Conservation (phyloP, 2,113 vertebrate genomes). For the Tachysurus fulvidraco region DNA sequence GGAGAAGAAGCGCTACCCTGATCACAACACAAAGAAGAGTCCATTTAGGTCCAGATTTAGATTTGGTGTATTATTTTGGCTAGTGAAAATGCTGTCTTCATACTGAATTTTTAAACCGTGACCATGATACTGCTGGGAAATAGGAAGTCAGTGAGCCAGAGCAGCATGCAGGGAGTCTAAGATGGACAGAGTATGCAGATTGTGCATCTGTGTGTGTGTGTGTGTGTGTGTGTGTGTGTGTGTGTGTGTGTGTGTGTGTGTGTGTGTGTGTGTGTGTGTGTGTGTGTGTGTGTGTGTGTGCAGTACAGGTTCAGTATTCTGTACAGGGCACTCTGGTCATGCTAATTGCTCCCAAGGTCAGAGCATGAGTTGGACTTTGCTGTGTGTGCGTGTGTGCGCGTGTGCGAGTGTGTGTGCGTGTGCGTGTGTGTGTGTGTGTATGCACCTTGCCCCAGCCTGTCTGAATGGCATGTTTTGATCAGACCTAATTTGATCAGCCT, state of each 20-base stretch:
- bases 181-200: conserved; percentile 56
- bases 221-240: conserved; percentile 36
- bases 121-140: not conserved
- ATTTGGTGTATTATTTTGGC: not conserved
- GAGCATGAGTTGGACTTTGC: conserved; percentile 47
- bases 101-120: not conserved
- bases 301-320: conserved; percentile 59
- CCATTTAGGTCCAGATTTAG: not conserved
- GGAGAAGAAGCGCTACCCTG: too few species aligned
- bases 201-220: not conserved
- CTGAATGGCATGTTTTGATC: conserved; percentile 79
- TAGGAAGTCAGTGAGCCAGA: not conserved
- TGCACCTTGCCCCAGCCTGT: conserved; percentile 47
- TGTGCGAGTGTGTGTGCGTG: not conserved
- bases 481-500: conserved; percentile 78
- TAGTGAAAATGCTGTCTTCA: not conserved
- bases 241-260: conserved; percentile 34
- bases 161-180: not conserved
- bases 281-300: conserved; percentile 35
- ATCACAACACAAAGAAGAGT: too few species aligned
- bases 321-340: conserved; percentile 67
- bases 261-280: conserved; percentile 38
- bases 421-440: conserved; percentile 36
- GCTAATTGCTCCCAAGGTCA: conserved; percentile 80
- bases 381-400: conserved; percentile 32